Conservation (phyloP, 1,140 invertebrate genomes). For the Ooceraea biroi region DNA sequence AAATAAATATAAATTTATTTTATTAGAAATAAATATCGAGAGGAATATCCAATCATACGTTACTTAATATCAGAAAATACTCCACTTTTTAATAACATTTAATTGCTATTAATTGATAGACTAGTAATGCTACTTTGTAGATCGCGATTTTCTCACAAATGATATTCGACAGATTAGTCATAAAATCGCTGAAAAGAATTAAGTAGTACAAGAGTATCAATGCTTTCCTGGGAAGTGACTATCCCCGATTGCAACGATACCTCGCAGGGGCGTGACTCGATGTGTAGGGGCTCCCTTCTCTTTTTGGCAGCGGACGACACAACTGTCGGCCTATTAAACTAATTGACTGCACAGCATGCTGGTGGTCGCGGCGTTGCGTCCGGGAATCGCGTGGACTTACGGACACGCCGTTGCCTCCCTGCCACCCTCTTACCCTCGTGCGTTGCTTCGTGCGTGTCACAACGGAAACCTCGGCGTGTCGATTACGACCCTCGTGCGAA, state of each 20-base stretch:
- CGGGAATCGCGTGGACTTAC: slow-evolving; percentile 53
- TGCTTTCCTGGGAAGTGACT: slow-evolving; percentile 39
- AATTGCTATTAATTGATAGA: too few species aligned
- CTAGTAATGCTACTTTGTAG: too few species aligned
- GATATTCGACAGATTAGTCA: not conserved
- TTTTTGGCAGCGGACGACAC: slow-evolving; percentile 78
- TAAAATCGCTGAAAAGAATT: not conserved
- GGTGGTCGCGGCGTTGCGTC: slow-evolving; percentile 69
- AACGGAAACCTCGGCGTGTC: slow-evolving; percentile 68
- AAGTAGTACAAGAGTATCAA: slow-evolving; percentile 26
- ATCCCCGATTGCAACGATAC: slow-evolving; percentile 54
- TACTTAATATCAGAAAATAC: too few species aligned
- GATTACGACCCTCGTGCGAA: slow-evolving; percentile 77
- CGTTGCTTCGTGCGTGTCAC: slow-evolving; percentile 42
- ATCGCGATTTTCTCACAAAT: not conserved
- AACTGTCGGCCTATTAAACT: slow-evolving; percentile 86
- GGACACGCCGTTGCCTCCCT: slow-evolving; percentile 2
- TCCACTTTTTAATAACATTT: too few species aligned
- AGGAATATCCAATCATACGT: too few species aligned
- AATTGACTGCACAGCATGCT: slow-evolving; percentile 84
- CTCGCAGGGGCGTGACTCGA: slow-evolving; percentile 45
- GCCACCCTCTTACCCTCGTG: not conserved
- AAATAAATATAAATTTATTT: too few species aligned
- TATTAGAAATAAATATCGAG: too few species aligned
- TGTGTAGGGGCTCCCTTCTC: slow-evolving; percentile 57